Base-by-base conservation (phyloP, 2,797 vertebrate genomes). In the Apodemus agrarius region DNA sequence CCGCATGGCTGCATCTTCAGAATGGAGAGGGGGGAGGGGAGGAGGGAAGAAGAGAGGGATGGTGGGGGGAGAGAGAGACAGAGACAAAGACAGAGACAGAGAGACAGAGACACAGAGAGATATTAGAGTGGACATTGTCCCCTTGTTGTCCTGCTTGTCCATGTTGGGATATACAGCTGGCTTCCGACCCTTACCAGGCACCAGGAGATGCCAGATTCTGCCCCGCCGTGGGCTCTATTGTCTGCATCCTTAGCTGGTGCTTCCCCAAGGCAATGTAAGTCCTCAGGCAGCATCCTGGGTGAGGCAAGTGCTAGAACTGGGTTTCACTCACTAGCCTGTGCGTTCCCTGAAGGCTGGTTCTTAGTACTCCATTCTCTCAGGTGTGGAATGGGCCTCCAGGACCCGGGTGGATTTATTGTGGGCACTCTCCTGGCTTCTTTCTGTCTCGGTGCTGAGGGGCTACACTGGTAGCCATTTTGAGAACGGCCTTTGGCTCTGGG, bases 381-480 rank as follows among this genome's bases (percentile, higher is more conserved):
- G 49, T 12, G 22, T 21, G 13, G 57, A 67, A 24, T 29, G 9
- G 43, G 37, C 40, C 67, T 61, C 34, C 67, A 8, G 8, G 17
- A 63, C 31, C 31, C 7, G 1, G 26, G 43, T 0, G 74, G 65
- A 59, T 24, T 82, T 17, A 67, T 46, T 4, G 13, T 22, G 13
- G 16, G n/a, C 13, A 13, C 34, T 43, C 4, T 34, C 22, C 43
- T 85, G 46, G 40, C 16, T 54, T 31, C 49, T 79, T 72, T 93
- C 49, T 87, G 72, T 61, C 74, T 89, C 83, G 67, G 74, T 29
- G 91, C 96, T 90, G 94, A 95, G 43, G 90, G 97, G 34, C 83
- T 6, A 78, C n/a, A 84, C 87, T 16, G 49, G 67, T 29, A 37
- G 75, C 75, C 96, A 94, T 89, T 96, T 96, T 93, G 96, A 96